Evolutionary conservation across 2,113 vertebrate species (phyloP), one percentile per base, ranked within the genome.

Genomic region (Panurus biarmicus): DNA sequence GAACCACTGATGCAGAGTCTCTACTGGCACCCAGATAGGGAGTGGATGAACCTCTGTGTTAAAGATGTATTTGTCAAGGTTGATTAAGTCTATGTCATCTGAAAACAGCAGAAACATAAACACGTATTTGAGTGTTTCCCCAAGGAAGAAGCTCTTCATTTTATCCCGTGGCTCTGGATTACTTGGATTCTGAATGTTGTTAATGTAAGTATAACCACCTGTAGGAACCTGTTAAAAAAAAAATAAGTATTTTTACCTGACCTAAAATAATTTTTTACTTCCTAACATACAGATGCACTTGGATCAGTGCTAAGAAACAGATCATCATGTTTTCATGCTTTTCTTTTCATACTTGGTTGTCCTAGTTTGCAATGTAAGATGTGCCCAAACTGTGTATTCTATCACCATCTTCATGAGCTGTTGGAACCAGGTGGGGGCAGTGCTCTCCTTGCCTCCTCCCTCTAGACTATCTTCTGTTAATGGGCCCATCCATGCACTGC

Each of bases 131-230:
- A 99, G 98, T 0, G 99, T 99, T 97, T 99, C 99, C 1, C 99
- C 99, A 58, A 99, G 98, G 90, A 99, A 99, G 97, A 99, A 99
- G 85, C 99, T 99, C 97, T 99, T 99, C 99, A 99, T 99, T 96
- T 99, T 99, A 98, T 99, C 99, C 71, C 99, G 95, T 33, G 99
- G 99, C 70, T 98, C 98, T 0, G 98, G 98, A 92, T 98, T 98
- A 10, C 86, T 93, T 5, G 98, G 97, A 90, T 98, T 98, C 54
- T 98, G 98, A 38, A 99, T 99, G 0, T 99, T 99, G 97, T 98
- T 99, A 79, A 99, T 99, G 86, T 99, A 99, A 1, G 99, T 98
- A 85, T 98, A 99, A 80, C 99, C 99, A 1, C 99, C 99, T 0
- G 97, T 97, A 29, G 98, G 79, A 28, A 99, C 98, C 99, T 99